Conservation (phyloP, 2,113 vertebrate species). For the Eubucco bourcierii region DNA sequence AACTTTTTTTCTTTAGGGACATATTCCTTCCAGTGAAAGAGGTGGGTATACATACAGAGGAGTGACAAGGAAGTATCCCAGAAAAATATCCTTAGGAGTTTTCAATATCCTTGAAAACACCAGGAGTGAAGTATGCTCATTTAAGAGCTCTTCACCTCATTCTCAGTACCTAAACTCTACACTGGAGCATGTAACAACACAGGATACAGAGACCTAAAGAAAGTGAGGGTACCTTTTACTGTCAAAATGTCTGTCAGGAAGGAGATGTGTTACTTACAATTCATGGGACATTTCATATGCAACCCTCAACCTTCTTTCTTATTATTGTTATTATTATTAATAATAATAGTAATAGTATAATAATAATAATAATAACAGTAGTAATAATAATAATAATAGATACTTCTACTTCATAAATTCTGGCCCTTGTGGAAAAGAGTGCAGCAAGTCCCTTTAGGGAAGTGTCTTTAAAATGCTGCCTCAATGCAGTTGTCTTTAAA, state of each 20-base stretch:
- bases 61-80: background rate
- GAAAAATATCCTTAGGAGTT: background rate
- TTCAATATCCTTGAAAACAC: background rate
- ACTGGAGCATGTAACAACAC: background rate
- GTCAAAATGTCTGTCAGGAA: background rate
- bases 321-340: no score
- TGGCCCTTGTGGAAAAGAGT: background rate
- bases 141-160: background rate
- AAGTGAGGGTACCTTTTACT: background rate
- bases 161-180: background rate
- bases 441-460: background rate
- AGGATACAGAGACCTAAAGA: background rate
- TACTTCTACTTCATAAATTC: background rate
- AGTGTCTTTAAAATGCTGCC: background rate
- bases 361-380: no score
- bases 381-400: background rate
- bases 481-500: background rate
- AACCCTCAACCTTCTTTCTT: rapidly evolving
- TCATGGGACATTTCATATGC: background rate
- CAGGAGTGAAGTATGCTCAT: background rate
- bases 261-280: background rate
- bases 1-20: background rate
- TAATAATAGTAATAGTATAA: no score
- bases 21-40: background rate
- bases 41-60: background rate